A percentile compares a stretch with the other conserved stretches of the same genome.
Evolutionary conservation across 1,140 invertebrate genomes (phyloP).

Genomic region (Globodera rostochiensis): DNA sequence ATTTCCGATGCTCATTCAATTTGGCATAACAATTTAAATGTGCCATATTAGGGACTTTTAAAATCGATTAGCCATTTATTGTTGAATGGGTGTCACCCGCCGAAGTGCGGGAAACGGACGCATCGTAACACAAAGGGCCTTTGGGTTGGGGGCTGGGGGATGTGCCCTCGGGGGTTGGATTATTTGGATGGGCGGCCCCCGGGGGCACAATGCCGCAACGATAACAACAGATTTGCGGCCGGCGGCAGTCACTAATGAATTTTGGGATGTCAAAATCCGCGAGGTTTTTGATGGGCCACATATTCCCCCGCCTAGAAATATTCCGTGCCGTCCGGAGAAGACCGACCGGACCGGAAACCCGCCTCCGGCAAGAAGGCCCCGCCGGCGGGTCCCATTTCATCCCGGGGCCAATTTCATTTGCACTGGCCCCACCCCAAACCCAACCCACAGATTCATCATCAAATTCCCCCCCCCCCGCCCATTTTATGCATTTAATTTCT

Average conservation of each 20-base stretch:
- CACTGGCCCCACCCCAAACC: neutral
- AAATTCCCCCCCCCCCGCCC: neutral
- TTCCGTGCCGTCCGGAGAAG: slow-evolving; percentile 1
- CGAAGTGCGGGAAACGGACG: neutral
- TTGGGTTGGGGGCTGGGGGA: too few relatives aligned
- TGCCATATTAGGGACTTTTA: too few relatives aligned
- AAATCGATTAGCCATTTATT: neutral
- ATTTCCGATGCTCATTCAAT: neutral
- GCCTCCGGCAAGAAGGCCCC: neutral
- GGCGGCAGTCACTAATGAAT: neutral
- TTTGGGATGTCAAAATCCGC: neutral
- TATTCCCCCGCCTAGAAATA: slow-evolving; percentile 1
- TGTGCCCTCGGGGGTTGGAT: too few relatives aligned
- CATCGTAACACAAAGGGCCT: neutral
- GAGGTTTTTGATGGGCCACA: neutral
- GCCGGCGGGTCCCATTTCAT: neutral
- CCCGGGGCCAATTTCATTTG: neutral
- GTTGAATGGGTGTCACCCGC: neutral
- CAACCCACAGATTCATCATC: neutral
- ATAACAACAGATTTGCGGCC: neutral
- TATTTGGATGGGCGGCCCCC: too few relatives aligned
- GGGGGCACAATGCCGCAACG: neutral
- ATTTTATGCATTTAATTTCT: slow-evolving; percentile 1
- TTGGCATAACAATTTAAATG: neutral
- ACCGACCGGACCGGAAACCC: neutral